Percentiles rank a stretch among this genome's conserved stretches.
Conservation (phyloP, 2,797 vertebrate species). For the Pogoniulus pusillus region DNA sequence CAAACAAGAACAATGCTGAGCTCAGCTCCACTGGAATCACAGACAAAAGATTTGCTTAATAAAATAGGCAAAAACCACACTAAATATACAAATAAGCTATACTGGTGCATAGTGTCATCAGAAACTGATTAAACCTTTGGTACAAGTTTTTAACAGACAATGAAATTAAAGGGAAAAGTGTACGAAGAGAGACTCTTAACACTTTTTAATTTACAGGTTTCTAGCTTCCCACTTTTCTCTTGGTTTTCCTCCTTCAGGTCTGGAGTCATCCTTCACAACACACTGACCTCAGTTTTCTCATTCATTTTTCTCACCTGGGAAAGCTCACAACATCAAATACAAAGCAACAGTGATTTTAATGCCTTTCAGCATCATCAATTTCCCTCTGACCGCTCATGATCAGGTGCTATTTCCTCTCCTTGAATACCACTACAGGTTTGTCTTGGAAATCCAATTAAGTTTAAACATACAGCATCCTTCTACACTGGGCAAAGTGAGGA, state of each 20-base stretch:
- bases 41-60: not conserved
- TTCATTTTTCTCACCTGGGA: not conserved
- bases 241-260: not conserved
- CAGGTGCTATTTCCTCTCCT: not conserved
- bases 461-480: not conserved
- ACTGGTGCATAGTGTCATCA: not conserved
- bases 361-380: accelerated
- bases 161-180: not conserved
- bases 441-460: not conserved
- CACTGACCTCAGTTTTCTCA: not conserved
- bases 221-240: not conserved
- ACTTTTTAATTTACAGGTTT: not conserved
- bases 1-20: not conserved
- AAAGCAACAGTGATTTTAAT: not conserved
- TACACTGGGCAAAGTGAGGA: not conserved
- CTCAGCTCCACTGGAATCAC: not conserved
- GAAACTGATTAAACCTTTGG: not conserved
- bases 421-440: not conserved
- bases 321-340: not conserved
- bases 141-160: not conserved
- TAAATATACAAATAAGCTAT: too few relatives aligned
- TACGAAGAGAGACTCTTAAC: not conserved
- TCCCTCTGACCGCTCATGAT: not conserved
- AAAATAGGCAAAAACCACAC: not conserved
- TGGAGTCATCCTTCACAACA: not conserved